These are phyloP conservation scores for Boulengeromyrus knoepffleri DNA, from an alignment of 2,113 vertebrate species.

Conservation along the genomic window DNA sequence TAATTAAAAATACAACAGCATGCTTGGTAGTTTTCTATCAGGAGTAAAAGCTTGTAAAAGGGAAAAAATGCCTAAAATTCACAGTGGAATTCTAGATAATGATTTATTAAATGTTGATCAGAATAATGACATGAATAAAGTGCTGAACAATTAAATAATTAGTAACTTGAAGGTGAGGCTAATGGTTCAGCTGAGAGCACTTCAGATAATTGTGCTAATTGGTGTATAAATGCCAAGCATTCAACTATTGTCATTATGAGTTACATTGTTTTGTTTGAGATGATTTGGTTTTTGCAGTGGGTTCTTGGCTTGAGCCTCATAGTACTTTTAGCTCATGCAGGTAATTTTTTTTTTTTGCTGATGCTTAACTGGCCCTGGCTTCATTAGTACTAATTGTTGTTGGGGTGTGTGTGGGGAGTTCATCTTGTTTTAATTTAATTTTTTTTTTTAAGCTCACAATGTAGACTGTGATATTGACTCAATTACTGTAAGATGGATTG, in stretches of 20 bases:
- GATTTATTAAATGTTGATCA: neutral
- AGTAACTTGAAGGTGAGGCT: neutral
- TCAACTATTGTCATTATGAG: neutral
- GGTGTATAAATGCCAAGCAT: neutral
- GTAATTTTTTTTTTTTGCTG: neutral
- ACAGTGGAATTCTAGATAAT: neutral
- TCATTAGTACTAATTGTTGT: neutral
- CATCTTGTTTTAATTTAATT: neutral
- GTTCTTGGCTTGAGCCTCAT: neutral
- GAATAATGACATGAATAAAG: neutral
- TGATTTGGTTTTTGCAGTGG: neutral
- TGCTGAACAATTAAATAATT: neutral
- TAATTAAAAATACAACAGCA: neutral
- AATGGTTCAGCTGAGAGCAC: neutral
- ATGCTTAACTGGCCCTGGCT: neutral
- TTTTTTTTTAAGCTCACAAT: constrained; percentile 40
- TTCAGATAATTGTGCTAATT: neutral
- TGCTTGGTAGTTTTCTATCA: neutral
- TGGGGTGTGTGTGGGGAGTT: too few species aligned
- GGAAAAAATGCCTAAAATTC: neutral
- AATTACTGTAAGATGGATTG: constrained; percentile 41
- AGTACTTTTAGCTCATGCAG: neutral
- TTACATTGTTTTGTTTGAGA: neutral
- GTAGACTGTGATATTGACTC: constrained; percentile 37
- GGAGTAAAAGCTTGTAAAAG: neutral